phyloP scores from a whole-genome alignment of 1,140 invertebrate species.

The Lordiphosa stackelbergi region DNA sequence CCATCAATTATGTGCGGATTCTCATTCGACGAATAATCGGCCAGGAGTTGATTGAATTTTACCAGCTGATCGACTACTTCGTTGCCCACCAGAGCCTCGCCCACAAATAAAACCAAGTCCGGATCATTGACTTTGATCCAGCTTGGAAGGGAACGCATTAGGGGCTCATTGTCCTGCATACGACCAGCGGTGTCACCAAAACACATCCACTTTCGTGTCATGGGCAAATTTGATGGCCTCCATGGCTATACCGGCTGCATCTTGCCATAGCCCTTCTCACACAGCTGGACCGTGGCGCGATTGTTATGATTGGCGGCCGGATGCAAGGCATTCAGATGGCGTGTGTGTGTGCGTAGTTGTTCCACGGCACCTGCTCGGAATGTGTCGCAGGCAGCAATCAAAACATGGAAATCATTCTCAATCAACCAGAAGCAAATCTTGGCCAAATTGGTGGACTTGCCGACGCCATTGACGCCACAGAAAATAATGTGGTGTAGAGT shows the following conservation, averaged over 20 bases:
- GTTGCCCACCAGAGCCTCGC: constrained; percentile 99
- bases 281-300: constrained; percentile 92
- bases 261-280: constrained; percentile 99
- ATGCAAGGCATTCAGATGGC: constrained; percentile 96
- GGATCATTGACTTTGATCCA: constrained; percentile 93
- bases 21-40: constrained; percentile 88
- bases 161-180: constrained; percentile 99
- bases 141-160: constrained; percentile 98
- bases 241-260: constrained; percentile 98
- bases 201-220: constrained; percentile 93
- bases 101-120: constrained; percentile 98
- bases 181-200: constrained; percentile 98
- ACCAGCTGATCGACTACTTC: constrained; percentile 99
- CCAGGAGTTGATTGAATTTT: constrained; percentile 98
- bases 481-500: constrained; percentile 98
- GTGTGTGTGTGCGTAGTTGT: constrained; percentile 96
- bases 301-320: constrained; percentile 85
- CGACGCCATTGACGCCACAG: constrained; percentile 99
- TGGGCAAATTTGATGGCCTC: constrained; percentile 94
- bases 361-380: constrained; percentile 99
- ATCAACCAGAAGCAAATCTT: constrained; percentile 99
- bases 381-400: constrained; percentile 99
- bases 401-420: constrained; percentile 96
- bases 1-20: constrained; percentile 97
- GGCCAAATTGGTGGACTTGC: constrained; percentile 99